A percentile compares a stretch with the other conserved stretches of the same genome.
Evolutionary conservation across 2,888 invertebrate genomes (phyloP).

Genomic region (Caenorhabditis imperialis): DNA sequence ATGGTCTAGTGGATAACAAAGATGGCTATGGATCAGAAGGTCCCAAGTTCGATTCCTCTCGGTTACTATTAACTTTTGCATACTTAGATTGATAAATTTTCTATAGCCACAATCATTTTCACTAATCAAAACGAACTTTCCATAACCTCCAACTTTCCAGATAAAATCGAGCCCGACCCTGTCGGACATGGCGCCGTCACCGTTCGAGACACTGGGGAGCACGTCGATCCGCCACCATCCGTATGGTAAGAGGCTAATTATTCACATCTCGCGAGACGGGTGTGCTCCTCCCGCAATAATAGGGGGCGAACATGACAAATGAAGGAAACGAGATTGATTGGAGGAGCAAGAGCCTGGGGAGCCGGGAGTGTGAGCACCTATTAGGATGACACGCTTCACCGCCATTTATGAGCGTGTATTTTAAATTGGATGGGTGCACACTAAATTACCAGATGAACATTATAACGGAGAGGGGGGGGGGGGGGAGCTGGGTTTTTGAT

Average conservation of each 20-base stretch:
- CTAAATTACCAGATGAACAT: too few species aligned
- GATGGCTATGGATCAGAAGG: too few species aligned
- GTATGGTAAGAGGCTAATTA: conserved; percentile 38
- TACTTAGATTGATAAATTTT: too few species aligned
- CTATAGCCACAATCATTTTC: too few species aligned
- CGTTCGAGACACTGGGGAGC: conserved; percentile 20
- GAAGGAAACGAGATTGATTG: conserved; percentile 24
- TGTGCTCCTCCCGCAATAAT: background rate
- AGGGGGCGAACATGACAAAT: conserved; percentile 30
- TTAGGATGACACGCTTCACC: conserved; percentile 15
- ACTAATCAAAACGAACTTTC: conserved; percentile 19
- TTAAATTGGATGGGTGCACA: too few species aligned
- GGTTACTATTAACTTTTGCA: too few species aligned
- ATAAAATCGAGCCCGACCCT: background rate
- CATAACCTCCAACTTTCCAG: conserved; percentile 5
- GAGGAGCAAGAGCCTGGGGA: conserved; percentile 1
- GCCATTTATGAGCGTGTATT: too few species aligned
- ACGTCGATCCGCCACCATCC: conserved; percentile 38
- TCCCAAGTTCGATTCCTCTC: too few species aligned
- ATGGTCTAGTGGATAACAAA: too few species aligned
- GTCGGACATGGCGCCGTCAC: conserved; percentile 22
- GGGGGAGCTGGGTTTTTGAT: too few species aligned
- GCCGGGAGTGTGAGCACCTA: conserved; percentile 24
- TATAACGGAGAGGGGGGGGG: too few species aligned
- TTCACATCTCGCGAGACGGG: conserved; percentile 1